These are phyloP conservation scores for Pagetopsis macropterus DNA, from an alignment of 2,797 vertebrate genomes.

Conservation along the genomic window DNA sequence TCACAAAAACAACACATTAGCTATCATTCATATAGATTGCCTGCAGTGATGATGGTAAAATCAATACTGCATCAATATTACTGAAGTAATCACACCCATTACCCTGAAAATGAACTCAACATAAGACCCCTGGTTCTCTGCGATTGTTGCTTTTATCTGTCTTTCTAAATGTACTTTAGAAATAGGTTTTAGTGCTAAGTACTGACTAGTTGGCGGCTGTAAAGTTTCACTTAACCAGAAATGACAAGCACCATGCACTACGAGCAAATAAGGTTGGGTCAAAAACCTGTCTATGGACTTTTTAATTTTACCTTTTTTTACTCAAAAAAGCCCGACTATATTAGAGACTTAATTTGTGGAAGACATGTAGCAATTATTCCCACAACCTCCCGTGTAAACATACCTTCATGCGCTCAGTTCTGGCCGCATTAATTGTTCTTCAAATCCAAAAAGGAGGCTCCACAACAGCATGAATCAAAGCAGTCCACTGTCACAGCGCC, in stretches of 20 bases:
- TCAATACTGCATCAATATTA: constrained; percentile 60
- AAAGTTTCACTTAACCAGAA: constrained; percentile 38
- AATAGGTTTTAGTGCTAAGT: not conserved
- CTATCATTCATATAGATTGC: constrained; percentile 22
- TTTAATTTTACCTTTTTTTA: constrained; percentile 12
- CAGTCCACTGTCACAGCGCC: constrained; percentile 66
- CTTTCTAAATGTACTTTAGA: not conserved
- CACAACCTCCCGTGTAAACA: constrained; percentile 22
- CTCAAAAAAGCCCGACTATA: not conserved
- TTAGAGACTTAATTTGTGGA: not conserved
- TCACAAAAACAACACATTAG: constrained; percentile 26
- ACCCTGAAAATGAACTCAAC: constrained; percentile 44
- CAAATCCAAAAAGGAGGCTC: constrained; percentile 52
- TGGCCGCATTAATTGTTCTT: constrained; percentile 57
- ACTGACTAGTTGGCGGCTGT: not conserved
- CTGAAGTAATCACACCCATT: constrained; percentile 50
- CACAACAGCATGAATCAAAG: constrained; percentile 62
- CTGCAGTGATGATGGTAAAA: constrained; percentile 51
- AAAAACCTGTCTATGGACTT: constrained; percentile 33
- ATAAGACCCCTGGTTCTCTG: not conserved
- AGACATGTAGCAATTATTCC: not conserved
- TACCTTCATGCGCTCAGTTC: constrained; percentile 76
- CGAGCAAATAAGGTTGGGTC: constrained; percentile 26
- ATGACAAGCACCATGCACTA: constrained; percentile 1
- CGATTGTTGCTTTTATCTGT: not conserved